Conservation (phyloP, 2,113 vertebrate species). For the Nesogale talazaci region DNA sequence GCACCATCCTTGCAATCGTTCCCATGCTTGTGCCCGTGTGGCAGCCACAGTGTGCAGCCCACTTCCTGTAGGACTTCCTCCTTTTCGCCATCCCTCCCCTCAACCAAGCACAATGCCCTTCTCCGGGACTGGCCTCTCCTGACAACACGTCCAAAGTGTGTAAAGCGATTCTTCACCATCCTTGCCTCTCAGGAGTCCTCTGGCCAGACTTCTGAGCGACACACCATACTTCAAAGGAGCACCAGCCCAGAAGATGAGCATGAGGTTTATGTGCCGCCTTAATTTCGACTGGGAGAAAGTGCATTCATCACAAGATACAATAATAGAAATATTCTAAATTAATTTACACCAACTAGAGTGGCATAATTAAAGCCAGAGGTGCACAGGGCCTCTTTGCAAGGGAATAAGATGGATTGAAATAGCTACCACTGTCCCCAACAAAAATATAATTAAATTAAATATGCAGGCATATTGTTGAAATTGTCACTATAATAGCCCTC, state of each 20-base stretch:
- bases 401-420: conserved; percentile 63
- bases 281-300: conserved; percentile 53
- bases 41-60: too few species aligned
- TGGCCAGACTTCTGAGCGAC: too few species aligned
- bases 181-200: too few species aligned
- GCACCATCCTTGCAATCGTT: too few species aligned
- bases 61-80: too few species aligned
- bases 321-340: conserved; percentile 63
- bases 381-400: conserved; percentile 51
- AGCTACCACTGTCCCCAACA: not conserved
- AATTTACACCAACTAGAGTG: conserved; percentile 64
- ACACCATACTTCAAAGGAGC: not conserved
- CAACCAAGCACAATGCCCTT: too few species aligned
- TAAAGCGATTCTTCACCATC: too few species aligned
- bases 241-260: conserved; percentile 15
- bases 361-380: conserved; percentile 72
- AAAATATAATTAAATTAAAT: conserved; percentile 76
- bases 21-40: too few species aligned
- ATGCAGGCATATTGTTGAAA: conserved; percentile 57
- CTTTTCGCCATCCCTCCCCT: too few species aligned
- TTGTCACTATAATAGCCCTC: conserved; percentile 39
- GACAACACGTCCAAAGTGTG: too few species aligned
- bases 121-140: too few species aligned
- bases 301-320: conserved; percentile 51
- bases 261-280: not conserved